phyloP scores from a whole-genome alignment of 2,113 vertebrate genomes.

The Solea solea region DNA sequence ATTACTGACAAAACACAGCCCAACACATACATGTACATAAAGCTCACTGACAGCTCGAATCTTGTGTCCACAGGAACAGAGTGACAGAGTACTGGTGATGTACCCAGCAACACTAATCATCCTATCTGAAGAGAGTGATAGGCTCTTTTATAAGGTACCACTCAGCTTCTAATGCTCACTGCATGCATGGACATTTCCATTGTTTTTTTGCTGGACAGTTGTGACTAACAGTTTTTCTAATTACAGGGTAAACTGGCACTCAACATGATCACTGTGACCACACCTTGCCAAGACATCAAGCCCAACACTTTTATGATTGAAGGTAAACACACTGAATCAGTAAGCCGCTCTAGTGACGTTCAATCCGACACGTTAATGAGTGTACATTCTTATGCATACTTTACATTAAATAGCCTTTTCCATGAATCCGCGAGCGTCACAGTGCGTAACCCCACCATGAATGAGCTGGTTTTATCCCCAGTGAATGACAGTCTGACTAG shows the following conservation, averaged over 20 bases:
- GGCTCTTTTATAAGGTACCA: conserved; percentile 91
- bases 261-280: conserved; percentile 88
- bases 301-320: conserved; percentile 91
- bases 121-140: conserved; percentile 85
- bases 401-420: conserved; percentile 42
- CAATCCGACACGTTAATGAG: conserved; percentile 29
- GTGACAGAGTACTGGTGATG: conserved; percentile 89
- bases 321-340: conserved; percentile 79
- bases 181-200: neutral
- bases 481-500: conserved; percentile 61
- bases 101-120: conserved; percentile 92
- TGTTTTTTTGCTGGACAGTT: conserved; percentile 15
- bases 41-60: conserved; percentile 2
- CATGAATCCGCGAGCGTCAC: conserved; percentile 56
- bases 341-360: neutral
- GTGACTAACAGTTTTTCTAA: conserved; percentile 34
- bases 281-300: conserved; percentile 88
- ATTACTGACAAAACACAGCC: too few species aligned
- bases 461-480: conserved; percentile 69
- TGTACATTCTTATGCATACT: conserved; percentile 45
- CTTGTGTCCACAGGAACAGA: conserved; percentile 84
- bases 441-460: conserved; percentile 58
- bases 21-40: neutral
- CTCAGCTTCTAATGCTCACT: neutral
- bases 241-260: conserved; percentile 93